Conservation (phyloP, 2,113 vertebrate species). For the Chloroceryle aenea region DNA sequence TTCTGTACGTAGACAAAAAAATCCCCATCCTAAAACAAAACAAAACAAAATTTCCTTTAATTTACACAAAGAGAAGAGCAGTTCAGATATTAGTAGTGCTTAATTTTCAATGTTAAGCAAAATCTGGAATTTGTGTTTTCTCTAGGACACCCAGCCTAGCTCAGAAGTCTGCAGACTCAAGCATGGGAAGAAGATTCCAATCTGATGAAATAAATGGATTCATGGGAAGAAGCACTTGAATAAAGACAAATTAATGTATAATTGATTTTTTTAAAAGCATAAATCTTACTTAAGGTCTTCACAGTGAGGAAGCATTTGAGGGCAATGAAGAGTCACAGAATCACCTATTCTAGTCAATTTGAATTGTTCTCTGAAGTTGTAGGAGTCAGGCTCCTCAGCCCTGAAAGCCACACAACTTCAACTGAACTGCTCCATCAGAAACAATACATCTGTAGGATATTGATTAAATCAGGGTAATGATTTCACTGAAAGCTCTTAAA, state of each 20-base stretch:
- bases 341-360: not conserved
- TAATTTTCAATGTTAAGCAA: not conserved
- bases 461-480: not conserved
- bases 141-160: not conserved
- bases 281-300: not conserved
- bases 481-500: not conserved
- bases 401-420: not conserved
- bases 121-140: not conserved
- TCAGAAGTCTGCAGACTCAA: not conserved
- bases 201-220: not conserved
- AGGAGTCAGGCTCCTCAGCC: not conserved
- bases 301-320: not conserved
- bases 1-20: constrained; percentile 86
- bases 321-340: not conserved
- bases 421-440: not conserved
- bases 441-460: not conserved
- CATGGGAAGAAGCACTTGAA: not conserved
- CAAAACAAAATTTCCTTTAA: not conserved
- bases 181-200: not conserved
- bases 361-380: not conserved
- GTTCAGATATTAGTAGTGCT: not conserved
- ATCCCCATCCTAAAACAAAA: constrained; percentile 77
- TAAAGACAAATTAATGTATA: not conserved
- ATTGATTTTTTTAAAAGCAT: not conserved
- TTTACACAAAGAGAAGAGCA: not conserved